Evolutionary conservation across 1,140 invertebrate genomes (phyloP).

Genomic region (Brachionus plicatilis): DNA sequence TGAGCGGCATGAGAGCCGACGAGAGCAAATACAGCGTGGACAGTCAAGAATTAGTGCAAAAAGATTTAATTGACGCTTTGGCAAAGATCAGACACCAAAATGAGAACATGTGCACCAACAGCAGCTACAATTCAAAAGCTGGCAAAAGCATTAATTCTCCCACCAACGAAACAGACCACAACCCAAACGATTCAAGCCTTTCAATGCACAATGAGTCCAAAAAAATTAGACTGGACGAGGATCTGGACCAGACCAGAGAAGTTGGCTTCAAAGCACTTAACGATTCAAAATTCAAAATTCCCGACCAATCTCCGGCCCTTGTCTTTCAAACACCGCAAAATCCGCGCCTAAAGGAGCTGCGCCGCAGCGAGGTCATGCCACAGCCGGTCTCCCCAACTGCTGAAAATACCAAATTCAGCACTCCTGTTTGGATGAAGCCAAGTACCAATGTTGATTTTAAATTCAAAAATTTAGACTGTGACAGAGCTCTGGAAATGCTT

Average conservation of each 20-base stretch:
- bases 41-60: not conserved
- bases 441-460: not conserved
- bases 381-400: not conserved
- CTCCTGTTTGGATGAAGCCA: constrained; percentile 22
- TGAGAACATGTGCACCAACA: constrained; percentile 24
- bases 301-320: not conserved
- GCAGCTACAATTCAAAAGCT: not conserved
- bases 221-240: constrained; percentile 14
- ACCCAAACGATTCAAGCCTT: constrained; percentile 12
- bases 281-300: constrained; percentile 12
- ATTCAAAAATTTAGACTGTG: constrained; percentile 36
- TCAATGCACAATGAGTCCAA: constrained; percentile 28
- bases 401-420: constrained; percentile 11
- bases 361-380: not conserved
- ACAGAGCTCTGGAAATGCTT: constrained; percentile 27
- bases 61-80: constrained; percentile 19
- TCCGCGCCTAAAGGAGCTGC: constrained; percentile 17
- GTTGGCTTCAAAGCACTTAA: not conserved
- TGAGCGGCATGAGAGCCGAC: constrained; percentile 7
- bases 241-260: not conserved
- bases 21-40: constrained; percentile 17
- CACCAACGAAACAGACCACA: not conserved
- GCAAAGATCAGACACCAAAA: constrained; percentile 18
- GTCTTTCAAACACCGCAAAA: constrained; percentile 11
- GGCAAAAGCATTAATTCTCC: not conserved